Evolutionary conservation across 2,113 vertebrate species (phyloP), one percentile per base, ranked within the genome.

Genomic region (Nyctereutes procyonoides): DNA sequence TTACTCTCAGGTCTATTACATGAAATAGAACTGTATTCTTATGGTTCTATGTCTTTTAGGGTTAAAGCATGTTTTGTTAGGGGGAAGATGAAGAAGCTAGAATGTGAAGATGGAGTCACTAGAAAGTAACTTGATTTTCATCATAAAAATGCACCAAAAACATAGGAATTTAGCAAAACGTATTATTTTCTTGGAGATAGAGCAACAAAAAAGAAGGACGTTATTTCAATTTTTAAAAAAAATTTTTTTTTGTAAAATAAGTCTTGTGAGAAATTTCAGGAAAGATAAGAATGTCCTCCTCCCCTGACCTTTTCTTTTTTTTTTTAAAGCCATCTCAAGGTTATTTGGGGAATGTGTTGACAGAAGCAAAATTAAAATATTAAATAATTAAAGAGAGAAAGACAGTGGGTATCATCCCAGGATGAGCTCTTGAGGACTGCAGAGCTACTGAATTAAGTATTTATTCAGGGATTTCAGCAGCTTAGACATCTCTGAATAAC

Each of bases 301-400:
- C 51, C 28, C 51, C 16, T 10, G 3, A 20, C 10, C 6, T 53
- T 11, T 32, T 67, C 84, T 79, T 9, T 6, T 4, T 53, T 11
- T 32, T 67, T 92, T 79, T 5, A 58, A 67, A 55, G n/a, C 17
- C 28, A 2, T 92, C 73, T 93, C 43, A 74, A 89, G 32, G 43
- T 92, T 90, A 51, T 95, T 93, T 94, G 88, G 73, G 65, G 69
- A 92, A 79, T 69, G 15, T 63, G 30, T 90, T 62, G 53, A 62
- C 2, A 80, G 15, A 60, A 51, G 17, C 43, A 87, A 62, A 63
- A 73, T 43, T 43, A 76, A 38, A 79, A 86, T 35, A 95, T 17
- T 88, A 76, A 74, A 26, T 90, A 81, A 84, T 38, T 62, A 83
- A 19, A 43, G 63, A 69, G 43, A 90, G 81, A 74, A 74, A 53